Percentiles rank a stretch among this genome's conserved stretches.
Evolutionary conservation across 2,113 vertebrate genomes (phyloP).

Genomic region (Anoura caudifer): DNA sequence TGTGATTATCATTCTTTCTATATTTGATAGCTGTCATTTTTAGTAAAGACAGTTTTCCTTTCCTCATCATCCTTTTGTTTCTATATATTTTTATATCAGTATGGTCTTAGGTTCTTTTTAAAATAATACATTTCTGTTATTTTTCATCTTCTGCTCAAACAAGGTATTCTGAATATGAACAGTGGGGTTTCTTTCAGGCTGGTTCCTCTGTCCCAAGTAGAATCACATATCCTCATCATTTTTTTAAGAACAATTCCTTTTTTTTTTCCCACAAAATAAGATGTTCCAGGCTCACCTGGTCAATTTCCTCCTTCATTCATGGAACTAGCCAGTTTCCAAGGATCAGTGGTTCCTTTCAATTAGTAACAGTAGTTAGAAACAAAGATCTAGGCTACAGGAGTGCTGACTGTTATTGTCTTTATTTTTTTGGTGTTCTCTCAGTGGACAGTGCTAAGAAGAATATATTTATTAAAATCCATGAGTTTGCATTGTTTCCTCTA

Average conservation of each 20-base stretch:
- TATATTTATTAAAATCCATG: background rate
- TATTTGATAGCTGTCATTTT: background rate
- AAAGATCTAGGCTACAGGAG: background rate
- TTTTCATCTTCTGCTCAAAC: background rate
- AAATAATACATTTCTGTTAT: background rate
- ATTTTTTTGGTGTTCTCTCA: background rate
- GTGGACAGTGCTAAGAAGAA: background rate
- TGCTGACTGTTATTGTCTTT: background rate
- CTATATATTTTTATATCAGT: background rate
- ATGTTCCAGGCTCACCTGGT: background rate
- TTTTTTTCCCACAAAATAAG: background rate
- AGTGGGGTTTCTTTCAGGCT: background rate
- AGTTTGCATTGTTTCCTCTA: background rate
- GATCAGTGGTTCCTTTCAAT: background rate
- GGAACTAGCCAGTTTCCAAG: background rate
- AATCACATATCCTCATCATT: background rate
- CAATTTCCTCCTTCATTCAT: background rate
- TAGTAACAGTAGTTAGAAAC: background rate
- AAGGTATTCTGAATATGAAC: background rate
- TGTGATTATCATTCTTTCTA: background rate
- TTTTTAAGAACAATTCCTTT: background rate
- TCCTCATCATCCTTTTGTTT: background rate
- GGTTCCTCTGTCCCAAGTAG: too few relatives aligned
- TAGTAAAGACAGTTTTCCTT: background rate
- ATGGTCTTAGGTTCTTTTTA: background rate